Conservation (phyloP, 1,140 invertebrate species). For the Drosophila novamexicana region DNA sequence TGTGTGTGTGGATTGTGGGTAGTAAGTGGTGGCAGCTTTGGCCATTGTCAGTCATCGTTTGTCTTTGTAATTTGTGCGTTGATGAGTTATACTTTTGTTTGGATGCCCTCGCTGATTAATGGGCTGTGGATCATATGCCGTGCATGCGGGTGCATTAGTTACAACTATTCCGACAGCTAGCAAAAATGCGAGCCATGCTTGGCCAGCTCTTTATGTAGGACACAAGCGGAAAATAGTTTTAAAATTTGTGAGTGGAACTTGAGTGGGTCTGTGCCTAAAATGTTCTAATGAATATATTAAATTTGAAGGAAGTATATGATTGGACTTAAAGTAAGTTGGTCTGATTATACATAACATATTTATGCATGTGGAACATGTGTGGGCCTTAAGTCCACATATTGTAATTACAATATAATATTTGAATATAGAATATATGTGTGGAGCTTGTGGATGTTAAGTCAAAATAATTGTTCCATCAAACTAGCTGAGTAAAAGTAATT, state of each 20-base stretch:
- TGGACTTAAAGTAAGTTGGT: too few relatives aligned
- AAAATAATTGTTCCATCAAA: too few relatives aligned
- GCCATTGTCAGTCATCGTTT: conserved; percentile 78
- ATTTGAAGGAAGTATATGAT: too few relatives aligned
- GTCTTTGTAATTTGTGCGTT: conserved; percentile 81
- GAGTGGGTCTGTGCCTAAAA: not conserved
- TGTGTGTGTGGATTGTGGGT: conserved; percentile 64
- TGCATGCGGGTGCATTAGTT: conserved; percentile 56
- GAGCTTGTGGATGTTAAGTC: too few relatives aligned
- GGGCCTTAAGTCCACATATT: too few relatives aligned
- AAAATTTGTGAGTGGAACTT: conserved; percentile 11
- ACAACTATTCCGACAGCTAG: conserved; percentile 1
- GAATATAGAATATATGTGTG: too few relatives aligned
- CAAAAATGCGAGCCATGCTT: conserved; percentile 6
- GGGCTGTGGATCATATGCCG: conserved; percentile 58
- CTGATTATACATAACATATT: too few relatives aligned
- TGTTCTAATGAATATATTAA: too few relatives aligned
- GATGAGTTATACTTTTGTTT: conserved; percentile 74
- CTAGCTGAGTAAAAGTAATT: too few relatives aligned
- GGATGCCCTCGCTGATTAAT: conserved; percentile 66
- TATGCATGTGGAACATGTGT: too few relatives aligned
- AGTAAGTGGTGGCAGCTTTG: conserved; percentile 65
- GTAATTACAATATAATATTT: too few relatives aligned
- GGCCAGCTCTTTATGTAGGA: not conserved
- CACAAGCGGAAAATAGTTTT: conserved; percentile 16